Evolutionary conservation across 2,888 invertebrate species (phyloP), one percentile per base, ranked within the genome.

Genomic region (Cerastis rubricosa): DNA sequence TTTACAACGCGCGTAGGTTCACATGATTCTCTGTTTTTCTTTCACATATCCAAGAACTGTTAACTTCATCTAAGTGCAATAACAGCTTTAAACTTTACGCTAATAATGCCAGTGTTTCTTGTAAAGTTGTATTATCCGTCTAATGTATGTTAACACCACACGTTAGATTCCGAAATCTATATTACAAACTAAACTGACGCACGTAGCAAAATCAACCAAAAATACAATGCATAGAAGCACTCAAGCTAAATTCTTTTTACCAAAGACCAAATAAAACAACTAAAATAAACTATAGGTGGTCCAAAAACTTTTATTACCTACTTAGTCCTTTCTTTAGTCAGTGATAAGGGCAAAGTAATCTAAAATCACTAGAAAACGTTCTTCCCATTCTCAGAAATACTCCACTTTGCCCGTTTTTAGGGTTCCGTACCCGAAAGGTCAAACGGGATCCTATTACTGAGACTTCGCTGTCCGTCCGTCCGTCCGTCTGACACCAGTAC

Each of bases 1-100:
- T 72, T 61, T 68, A 71, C 63, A 73, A 71, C 66, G 59, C 54
- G 76, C 83, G 81, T 85, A 81, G 81, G 85, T 61, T 74, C 47
- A 67, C 74, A 65, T 72, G 64, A 45, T 47, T 69, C 63, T 40
- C 17, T 25, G 65, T 22, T 75, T 69, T 79, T 68, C 45, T 71
- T 74, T 71, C 29, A 71, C 40, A 35, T 22, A 29, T 65, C 14
- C n/a, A n/a, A 77, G n/a, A 67, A 74, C 74, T 51, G 63, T 65
- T 12, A 29, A 72, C 8, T 73, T 69, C 40, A 57, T 76, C 14
- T 43, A 47, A 17, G 22, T 49, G 45, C 61, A 17, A 57, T 22
- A 67, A 12, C 51, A 54, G 54, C 14, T 73, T 59, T 61, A 59
- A 59, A 74, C 73, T 54, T 57, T 65, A 45, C 19, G 57, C 45